phyloP scores from a whole-genome alignment of 2,888 invertebrate genomes.

The Pristionchus maxplancki region DNA sequence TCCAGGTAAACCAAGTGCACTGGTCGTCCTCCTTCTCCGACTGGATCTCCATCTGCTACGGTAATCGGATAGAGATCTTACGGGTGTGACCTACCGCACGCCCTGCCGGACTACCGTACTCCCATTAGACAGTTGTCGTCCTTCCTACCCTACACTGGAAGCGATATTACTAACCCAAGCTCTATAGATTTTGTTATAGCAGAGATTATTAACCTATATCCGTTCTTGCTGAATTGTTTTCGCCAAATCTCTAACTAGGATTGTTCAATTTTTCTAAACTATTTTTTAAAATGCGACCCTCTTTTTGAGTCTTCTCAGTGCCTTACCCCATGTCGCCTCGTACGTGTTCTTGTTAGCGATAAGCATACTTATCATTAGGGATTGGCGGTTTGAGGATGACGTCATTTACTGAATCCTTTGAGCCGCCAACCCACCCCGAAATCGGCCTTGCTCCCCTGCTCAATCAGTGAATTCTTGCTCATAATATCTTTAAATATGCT shows the following conservation, averaged over 20 bases:
- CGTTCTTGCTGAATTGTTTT: neutral
- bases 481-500: neutral
- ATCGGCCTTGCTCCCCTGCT: neutral
- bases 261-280: neutral
- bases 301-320: conserved; percentile 1
- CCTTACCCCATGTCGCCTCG: conserved; percentile 36
- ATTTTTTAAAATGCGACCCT: neutral
- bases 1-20: conserved; percentile 75
- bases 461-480: conserved; percentile 36
- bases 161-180: neutral
- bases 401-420: neutral
- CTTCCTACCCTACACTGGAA: no score
- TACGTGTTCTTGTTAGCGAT: conserved; percentile 35
- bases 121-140: neutral
- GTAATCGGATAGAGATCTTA: conserved; percentile 95
- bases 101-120: no score
- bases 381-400: neutral
- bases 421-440: neutral
- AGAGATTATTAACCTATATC: neutral
- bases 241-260: neutral
- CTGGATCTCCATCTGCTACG: conserved; percentile 99
- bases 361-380: conserved; percentile 30
- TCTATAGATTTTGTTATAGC: conserved; percentile 38
- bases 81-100: conserved; percentile 87
- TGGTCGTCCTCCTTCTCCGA: conserved; percentile 90